phyloP scores from a whole-genome alignment of 2,888 invertebrate genomes.

The Branchinecta sandiegonensis region DNA sequence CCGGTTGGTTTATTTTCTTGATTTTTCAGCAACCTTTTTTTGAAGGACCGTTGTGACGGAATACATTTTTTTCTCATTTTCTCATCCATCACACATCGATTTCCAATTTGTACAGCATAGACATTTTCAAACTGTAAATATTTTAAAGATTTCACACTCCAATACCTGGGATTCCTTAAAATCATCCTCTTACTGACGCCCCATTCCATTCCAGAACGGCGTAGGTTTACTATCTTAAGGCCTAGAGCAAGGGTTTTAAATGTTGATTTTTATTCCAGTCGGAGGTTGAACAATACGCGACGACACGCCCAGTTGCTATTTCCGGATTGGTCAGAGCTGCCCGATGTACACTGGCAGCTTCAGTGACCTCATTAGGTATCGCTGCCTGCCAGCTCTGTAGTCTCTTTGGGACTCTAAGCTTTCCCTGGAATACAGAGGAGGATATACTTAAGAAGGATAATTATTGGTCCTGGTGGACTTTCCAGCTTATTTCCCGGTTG shows the following conservation, averaged over 20 bases:
- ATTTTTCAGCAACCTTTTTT: too few species aligned
- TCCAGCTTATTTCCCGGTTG: constrained; percentile 67
- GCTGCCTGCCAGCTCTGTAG: constrained; percentile 73
- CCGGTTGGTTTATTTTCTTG: too few species aligned
- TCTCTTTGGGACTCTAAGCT: constrained; percentile 45
- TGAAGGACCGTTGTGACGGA: too few species aligned
- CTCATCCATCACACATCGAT: too few species aligned
- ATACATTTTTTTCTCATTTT: too few species aligned
- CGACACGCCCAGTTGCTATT: background rate
- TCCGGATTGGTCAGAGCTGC: constrained; percentile 58
- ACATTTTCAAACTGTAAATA: too few species aligned
- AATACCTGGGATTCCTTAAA: too few species aligned
- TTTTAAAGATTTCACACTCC: too few species aligned
- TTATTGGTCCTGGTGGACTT: constrained; percentile 77
- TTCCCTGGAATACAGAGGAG: constrained; percentile 25
- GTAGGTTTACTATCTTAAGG: too few species aligned
- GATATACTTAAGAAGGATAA: constrained; percentile 15
- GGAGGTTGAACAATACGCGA: background rate
- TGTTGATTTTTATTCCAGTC: background rate
- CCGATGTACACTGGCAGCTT: constrained; percentile 73
- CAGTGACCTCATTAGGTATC: constrained; percentile 64
- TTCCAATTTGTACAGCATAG: too few species aligned
- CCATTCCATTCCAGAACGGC: too few species aligned
- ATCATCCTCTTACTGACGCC: too few species aligned
- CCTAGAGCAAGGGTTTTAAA: background rate